phyloP scores from a whole-genome alignment of 2,797 vertebrate species.

The Parauchenoglanis ngamensis region DNA sequence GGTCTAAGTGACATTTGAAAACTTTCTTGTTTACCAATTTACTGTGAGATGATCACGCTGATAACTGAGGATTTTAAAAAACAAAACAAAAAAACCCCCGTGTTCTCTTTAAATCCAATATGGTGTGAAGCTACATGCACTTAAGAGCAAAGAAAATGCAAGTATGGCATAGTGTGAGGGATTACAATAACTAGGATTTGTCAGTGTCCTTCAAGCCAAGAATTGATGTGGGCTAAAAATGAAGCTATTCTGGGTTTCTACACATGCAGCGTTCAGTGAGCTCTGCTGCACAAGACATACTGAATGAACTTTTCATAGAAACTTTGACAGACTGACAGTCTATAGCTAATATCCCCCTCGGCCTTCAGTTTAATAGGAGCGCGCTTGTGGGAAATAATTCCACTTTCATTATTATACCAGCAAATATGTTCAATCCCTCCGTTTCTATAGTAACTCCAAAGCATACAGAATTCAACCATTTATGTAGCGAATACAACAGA shows the following conservation, averaged over 20 bases:
- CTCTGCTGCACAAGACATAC: background rate
- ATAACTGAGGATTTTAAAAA: background rate
- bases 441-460: background rate
- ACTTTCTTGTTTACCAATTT: background rate
- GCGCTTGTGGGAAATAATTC: background rate
- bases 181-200: background rate
- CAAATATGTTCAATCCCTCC: background rate
- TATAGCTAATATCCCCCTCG: background rate
- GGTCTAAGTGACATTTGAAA: background rate
- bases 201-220: background rate
- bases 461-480: background rate
- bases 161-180: background rate
- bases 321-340: background rate
- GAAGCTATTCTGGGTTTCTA: background rate
- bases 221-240: background rate
- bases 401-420: background rate
- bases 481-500: background rate
- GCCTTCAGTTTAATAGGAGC: conserved; percentile 6
- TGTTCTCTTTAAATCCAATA: conserved; percentile 2
- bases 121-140: conserved; percentile 41
- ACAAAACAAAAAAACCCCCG: background rate
- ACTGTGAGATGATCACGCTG: conserved; percentile 18
- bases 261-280: background rate
- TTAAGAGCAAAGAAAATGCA: conserved; percentile 27
- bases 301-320: background rate